A percentile compares a stretch with the other conserved stretches of the same genome.
These are phyloP conservation scores for Heliconius melpomene DNA, from an alignment of 1,140 invertebrate genomes.

Conservation along the genomic window DNA sequence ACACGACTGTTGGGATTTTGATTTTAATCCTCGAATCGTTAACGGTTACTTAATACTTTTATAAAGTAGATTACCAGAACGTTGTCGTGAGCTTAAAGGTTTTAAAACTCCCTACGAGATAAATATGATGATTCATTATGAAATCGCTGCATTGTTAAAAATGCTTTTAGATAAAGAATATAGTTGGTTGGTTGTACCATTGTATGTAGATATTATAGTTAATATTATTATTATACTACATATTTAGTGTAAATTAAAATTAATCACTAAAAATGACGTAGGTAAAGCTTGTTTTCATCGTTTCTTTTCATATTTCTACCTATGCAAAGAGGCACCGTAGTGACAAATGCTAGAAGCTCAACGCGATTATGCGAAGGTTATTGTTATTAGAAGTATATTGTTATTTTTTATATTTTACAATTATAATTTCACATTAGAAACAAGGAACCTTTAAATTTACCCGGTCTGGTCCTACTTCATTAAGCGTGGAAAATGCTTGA, in stretches of 20 bases:
- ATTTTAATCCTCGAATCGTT: slow-evolving; percentile 21
- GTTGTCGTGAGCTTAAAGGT: background rate
- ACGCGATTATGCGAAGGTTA: too few relatives aligned
- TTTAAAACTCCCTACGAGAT: background rate
- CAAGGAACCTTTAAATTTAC: background rate
- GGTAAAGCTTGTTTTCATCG: too few relatives aligned
- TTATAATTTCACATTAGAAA: background rate
- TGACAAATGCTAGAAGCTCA: too few relatives aligned
- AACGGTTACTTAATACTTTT: slow-evolving; percentile 4
- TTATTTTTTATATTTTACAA: too few relatives aligned
- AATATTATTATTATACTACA: too few relatives aligned
- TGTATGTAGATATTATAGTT: too few relatives aligned
- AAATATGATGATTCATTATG: slow-evolving; percentile 7
- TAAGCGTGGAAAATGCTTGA: background rate
- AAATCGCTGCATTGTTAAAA: background rate
- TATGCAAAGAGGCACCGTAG: background rate
- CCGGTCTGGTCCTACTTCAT: background rate
- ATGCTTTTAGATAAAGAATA: background rate
- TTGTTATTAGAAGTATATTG: too few relatives aligned
- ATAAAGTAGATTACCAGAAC: slow-evolving; percentile 10
- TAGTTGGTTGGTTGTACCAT: background rate
- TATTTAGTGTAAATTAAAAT: too few relatives aligned
- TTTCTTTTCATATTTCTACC: too few relatives aligned
- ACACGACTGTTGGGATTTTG: background rate
- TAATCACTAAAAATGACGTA: too few relatives aligned